Evolutionary conservation across 2,888 invertebrate genomes (phyloP).

Genomic region (Ectobius pallidus): DNA sequence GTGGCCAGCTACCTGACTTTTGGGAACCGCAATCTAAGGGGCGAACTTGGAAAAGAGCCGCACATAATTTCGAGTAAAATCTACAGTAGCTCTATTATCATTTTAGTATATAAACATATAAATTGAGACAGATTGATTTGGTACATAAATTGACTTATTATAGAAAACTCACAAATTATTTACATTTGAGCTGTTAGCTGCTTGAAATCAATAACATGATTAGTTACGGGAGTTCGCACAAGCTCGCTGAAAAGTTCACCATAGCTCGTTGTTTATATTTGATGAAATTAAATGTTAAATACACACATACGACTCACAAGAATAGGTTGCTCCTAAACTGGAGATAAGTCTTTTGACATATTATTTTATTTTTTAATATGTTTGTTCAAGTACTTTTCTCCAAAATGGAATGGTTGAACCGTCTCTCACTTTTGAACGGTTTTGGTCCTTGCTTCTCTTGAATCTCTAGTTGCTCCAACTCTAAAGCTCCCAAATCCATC

Average conservation of each 20-base stretch:
- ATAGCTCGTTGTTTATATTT: background rate
- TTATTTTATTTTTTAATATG: background rate
- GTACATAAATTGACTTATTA: background rate
- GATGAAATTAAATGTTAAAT: background rate
- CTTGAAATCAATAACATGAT: background rate
- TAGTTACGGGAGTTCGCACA: background rate
- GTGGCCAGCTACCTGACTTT: conserved; percentile 59
- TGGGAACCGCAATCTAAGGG: background rate
- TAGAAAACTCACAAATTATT: background rate
- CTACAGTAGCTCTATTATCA: background rate
- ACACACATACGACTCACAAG: background rate
- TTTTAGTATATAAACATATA: too few species aligned
- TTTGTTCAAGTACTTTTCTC: too few species aligned
- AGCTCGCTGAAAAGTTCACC: background rate
- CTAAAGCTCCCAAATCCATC: background rate
- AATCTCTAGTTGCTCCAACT: too few species aligned
- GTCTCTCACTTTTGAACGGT: background rate
- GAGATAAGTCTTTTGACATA: background rate
- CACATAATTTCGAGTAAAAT: background rate
- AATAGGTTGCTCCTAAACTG: background rate
- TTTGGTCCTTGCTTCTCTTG: background rate
- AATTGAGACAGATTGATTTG: background rate
- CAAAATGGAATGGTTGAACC: background rate
- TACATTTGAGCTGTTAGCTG: background rate
- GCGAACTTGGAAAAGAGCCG: background rate